Percentiles rank a stretch among this genome's conserved stretches.
Evolutionary conservation across 2,113 vertebrate genomes (phyloP).

Genomic region (Protobothrops flavoviridis): DNA sequence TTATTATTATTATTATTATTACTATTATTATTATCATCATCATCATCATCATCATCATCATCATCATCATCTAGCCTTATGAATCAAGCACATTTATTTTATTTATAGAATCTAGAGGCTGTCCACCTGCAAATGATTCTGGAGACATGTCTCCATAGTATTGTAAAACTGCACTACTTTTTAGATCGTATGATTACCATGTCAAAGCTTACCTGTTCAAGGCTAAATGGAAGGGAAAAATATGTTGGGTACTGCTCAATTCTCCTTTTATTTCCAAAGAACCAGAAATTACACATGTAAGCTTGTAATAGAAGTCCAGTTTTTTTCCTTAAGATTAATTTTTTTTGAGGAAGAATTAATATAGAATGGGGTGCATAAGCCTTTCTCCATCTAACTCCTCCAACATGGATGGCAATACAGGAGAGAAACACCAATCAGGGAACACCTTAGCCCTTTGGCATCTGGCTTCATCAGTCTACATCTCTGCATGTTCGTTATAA

Average conservation of each 20-base stretch:
- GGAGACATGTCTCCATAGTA: background rate
- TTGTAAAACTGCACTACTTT: slow-evolving; percentile 20
- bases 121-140: background rate
- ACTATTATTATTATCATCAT: too few species aligned
- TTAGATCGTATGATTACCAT: slow-evolving; percentile 15
- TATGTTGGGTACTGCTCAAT: background rate
- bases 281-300: background rate
- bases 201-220: slow-evolving; percentile 33
- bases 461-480: background rate
- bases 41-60: too few species aligned
- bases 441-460: background rate
- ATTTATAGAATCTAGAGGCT: background rate
- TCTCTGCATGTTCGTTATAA: background rate
- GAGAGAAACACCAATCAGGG: background rate
- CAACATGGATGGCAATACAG: background rate
- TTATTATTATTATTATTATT: too few species aligned
- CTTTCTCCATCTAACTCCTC: background rate
- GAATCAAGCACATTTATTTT: background rate
- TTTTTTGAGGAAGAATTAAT: background rate
- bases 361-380: background rate
- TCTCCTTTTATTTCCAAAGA: background rate
- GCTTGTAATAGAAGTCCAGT: background rate
- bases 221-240: background rate
- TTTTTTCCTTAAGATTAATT: background rate
- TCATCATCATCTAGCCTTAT: background rate